phyloP scores from a whole-genome alignment of 92 coral and sea anemone genomes.

The Actinostola sp. region DNA sequence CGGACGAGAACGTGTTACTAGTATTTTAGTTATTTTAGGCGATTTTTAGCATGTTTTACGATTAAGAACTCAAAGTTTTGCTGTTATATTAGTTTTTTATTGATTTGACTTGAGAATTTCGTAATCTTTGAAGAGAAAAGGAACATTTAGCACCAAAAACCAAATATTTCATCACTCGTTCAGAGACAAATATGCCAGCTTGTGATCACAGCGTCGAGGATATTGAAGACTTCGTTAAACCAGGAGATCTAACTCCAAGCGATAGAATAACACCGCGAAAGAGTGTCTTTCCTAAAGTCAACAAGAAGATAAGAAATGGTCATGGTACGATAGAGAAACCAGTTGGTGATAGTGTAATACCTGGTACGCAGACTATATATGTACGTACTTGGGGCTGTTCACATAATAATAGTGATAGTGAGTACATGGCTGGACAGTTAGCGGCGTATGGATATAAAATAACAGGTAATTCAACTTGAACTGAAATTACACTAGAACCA shows the following conservation, averaged over 20 bases:
- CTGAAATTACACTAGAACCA: too few species aligned
- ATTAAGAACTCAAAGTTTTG: background rate
- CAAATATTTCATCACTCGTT: background rate
- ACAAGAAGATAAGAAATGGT: conserved; percentile 22
- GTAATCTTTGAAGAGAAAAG: background rate
- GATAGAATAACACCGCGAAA: conserved; percentile 69
- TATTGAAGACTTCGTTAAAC: conserved; percentile 89
- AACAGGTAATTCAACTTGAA: too few species aligned
- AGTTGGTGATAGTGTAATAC: conserved; percentile 85
- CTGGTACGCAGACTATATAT: conserved; percentile 94
- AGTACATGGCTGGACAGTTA: conserved; percentile 97
- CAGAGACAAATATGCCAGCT: conserved; percentile 55
- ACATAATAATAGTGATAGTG: conserved; percentile 97
- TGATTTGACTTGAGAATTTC: background rate
- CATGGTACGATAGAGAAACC: conserved; percentile 51
- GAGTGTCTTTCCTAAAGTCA: conserved; percentile 78
- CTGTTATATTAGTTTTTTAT: too few species aligned
- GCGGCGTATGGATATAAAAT: conserved; percentile 96
- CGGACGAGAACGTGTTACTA: conserved; percentile 18
- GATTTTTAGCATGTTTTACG: background rate
- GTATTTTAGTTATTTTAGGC: background rate
- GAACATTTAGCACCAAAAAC: background rate
- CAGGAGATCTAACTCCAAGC: conserved; percentile 80
- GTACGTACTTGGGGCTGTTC: conserved; percentile 98
- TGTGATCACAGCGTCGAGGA: conserved; percentile 80